Base-by-base conservation (phyloP, 2,113 vertebrate species). In the Anser brachyrhynchus region DNA sequence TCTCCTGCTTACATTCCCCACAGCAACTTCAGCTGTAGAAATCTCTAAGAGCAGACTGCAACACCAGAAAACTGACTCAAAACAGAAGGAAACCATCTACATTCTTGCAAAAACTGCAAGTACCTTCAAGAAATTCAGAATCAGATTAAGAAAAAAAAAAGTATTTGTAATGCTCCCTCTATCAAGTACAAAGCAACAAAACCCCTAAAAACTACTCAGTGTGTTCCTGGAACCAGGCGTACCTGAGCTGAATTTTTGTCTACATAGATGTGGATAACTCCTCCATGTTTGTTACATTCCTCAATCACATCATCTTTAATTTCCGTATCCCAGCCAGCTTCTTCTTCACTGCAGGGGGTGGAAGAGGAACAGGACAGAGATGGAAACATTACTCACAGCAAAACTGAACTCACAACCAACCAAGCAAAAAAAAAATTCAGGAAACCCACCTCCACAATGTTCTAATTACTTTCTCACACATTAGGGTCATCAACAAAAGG, bases 231-330 rank as follows among this genome's bases (percentile, higher is more conserved):
- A 84, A 71, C 20, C 43, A 72, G 69, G 58, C 84, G 44, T 98
- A 99, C 99, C 98, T 99, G 99, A 95, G 99, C 96, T 64, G 99
- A 99, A 97, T 99, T 99, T 97, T 99, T 99, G 97, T 99, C 99
- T 37, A 99, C 99, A 19, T 99, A 99, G 97, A 99, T 99, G 97
- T 99, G 99, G 86, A 99, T 99, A 55, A 99, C 98, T 90, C 99
- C 99, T 75, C 99, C 99, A 9, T 99, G 99, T 97, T 99, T 99
- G 98, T 99, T 99, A 97, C 99, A 99, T 96, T 99, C 99, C 96
- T 99, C 99, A 87, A 99, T 99, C 55, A 99, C 99, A 96, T 99
- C 99, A 95, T 99, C 99, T 91, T 99, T 99, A 94, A 99, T 99
- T 93, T 99, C 99, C 73, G 98, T 93, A 94, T 99, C 99, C 99